Evolutionary conservation across 2,113 vertebrate genomes (phyloP).

Genomic region (Eonycteris spelaea): DNA sequence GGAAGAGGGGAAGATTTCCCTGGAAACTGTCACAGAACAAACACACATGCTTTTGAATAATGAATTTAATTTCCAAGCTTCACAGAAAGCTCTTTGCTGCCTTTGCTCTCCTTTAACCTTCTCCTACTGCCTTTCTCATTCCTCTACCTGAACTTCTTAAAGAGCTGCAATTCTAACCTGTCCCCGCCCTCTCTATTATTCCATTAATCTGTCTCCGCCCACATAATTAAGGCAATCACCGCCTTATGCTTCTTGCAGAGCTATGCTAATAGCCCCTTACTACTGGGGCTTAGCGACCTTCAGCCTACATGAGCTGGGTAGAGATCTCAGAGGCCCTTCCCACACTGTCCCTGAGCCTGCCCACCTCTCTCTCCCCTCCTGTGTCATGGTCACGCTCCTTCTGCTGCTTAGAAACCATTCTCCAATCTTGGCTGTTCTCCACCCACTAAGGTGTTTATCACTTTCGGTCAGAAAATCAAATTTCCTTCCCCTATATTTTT

Average conservation of each 20-base stretch:
- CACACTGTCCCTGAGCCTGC: neutral
- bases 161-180: neutral
- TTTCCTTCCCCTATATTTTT: slow-evolving; percentile 29
- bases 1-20: slow-evolving; percentile 25
- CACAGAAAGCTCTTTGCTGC: neutral
- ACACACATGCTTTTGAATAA: slow-evolving; percentile 57
- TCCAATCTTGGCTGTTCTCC: neutral
- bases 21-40: slow-evolving; percentile 50
- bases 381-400: rapidly evolving
- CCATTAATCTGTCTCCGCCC: slow-evolving; percentile 55
- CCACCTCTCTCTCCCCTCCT: neutral
- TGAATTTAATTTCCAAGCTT: slow-evolving; percentile 70
- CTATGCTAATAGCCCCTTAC: slow-evolving; percentile 28
- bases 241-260: slow-evolving; percentile 44
- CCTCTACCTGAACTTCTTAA: slow-evolving; percentile 14
- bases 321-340: neutral
- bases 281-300: neutral
- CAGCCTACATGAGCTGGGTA: slow-evolving; percentile 11
- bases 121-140: neutral
- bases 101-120: neutral
- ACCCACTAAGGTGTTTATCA: slow-evolving; percentile 16
- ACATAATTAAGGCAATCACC: slow-evolving; percentile 53
- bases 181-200: slow-evolving; percentile 35
- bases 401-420: slow-evolving; percentile 9
- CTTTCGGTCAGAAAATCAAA: slow-evolving; percentile 51